These are phyloP conservation scores for Cynocephalus volans DNA, from an alignment of 2,113 vertebrate genomes.

Conservation along the genomic window DNA sequence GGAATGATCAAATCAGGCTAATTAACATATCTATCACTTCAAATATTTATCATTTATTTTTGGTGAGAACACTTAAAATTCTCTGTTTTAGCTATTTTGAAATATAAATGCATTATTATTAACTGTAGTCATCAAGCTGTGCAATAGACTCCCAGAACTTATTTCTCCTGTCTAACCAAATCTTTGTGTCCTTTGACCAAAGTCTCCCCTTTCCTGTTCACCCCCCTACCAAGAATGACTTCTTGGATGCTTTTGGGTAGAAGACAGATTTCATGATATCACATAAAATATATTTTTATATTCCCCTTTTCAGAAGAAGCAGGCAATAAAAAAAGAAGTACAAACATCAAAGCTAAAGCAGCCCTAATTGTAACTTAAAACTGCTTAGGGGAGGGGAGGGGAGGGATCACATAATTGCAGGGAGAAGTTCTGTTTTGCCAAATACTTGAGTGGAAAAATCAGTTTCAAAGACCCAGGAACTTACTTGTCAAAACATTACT, in stretches of 20 bases:
- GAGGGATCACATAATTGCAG: slow-evolving; percentile 24
- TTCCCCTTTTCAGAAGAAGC: slow-evolving; percentile 7
- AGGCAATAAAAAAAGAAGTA: slow-evolving; percentile 44
- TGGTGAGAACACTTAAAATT: not conserved
- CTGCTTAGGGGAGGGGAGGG: not conserved
- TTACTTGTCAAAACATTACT: slow-evolving; percentile 70
- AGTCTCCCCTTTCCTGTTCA: not conserved
- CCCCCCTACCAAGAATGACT: not conserved
- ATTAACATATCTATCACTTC: not conserved
- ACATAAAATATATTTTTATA: not conserved
- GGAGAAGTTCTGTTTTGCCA: slow-evolving; percentile 63
- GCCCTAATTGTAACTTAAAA: not conserved
- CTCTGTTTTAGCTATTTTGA: not conserved
- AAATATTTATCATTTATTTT: not conserved
- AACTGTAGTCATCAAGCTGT: not conserved
- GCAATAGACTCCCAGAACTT: not conserved
- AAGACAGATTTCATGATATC: slow-evolving; percentile 4
- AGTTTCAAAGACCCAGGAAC: slow-evolving; percentile 65
- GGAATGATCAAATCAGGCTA: not conserved
- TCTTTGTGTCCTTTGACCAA: not conserved
- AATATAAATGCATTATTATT: not conserved
- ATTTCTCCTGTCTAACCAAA: not conserved
- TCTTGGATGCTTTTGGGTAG: not conserved
- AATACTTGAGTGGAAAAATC: slow-evolving; percentile 56
- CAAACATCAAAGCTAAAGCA: slow-evolving; percentile 56